Conservation (phyloP, 2,888 invertebrate species). For the Lucinisca nassula region DNA sequence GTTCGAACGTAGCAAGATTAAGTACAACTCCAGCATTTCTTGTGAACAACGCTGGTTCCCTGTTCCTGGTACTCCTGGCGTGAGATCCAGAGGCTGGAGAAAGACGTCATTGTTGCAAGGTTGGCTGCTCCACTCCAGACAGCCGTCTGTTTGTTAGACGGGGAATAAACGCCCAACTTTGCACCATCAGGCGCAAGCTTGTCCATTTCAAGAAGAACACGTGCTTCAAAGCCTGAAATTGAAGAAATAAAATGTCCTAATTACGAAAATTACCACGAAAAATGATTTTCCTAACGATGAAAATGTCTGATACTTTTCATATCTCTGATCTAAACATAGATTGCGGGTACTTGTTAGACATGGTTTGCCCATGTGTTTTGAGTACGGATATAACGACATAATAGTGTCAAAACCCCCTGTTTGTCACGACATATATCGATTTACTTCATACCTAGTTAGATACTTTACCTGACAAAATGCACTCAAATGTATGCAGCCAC, state of each 20-base stretch:
- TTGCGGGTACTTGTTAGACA: too few relatives aligned
- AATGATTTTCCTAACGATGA: too few relatives aligned
- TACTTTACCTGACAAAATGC: too few relatives aligned
- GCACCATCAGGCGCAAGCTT: conserved; percentile 22
- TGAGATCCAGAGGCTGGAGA: conserved; percentile 34
- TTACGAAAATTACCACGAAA: too few relatives aligned
- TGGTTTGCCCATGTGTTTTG: too few relatives aligned
- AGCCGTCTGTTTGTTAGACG: conserved; percentile 34
- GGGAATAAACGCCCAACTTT: conserved; percentile 25
- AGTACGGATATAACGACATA: too few relatives aligned
- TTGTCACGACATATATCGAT: too few relatives aligned
- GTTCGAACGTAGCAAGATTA: not conserved
- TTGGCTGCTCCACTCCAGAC: conserved; percentile 53
- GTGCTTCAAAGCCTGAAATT: conserved; percentile 30
- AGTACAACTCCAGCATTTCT: conserved; percentile 55
- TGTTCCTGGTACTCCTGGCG: conserved; percentile 44
- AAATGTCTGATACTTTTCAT: not conserved
- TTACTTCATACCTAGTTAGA: too few relatives aligned
- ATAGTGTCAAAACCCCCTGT: too few relatives aligned
- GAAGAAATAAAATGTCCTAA: too few relatives aligned
- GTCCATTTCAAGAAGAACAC: conserved; percentile 30
- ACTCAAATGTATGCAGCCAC: too few relatives aligned
- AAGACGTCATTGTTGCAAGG: conserved; percentile 32
- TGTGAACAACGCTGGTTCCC: conserved; percentile 30
- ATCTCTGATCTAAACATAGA: too few relatives aligned